A percentile compares a stretch with the other conserved stretches of the same genome.
Evolutionary conservation across 2,797 vertebrate genomes (phyloP).

Genomic region (Botia kubotai): DNA sequence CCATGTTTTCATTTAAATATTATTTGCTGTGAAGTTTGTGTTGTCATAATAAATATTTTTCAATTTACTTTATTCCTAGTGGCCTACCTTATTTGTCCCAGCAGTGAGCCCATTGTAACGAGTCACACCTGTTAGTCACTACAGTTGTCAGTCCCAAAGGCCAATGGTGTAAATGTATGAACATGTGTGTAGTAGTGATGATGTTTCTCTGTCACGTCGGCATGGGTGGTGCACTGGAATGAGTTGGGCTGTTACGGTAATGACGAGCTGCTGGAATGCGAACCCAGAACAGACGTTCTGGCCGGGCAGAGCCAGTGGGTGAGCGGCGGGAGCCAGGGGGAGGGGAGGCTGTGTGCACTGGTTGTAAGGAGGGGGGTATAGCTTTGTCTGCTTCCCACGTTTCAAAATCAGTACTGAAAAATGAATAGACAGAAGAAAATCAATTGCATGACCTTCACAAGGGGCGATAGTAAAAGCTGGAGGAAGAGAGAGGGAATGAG

Average conservation of each 20-base stretch:
- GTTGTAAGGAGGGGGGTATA: constrained; percentile 59
- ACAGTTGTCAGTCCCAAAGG: background rate
- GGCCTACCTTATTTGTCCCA: no score
- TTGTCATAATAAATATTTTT: no score
- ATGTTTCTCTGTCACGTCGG: background rate
- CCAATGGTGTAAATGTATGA: background rate
- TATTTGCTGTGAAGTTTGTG: no score
- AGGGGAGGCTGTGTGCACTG: constrained; percentile 45
- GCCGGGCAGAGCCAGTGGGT: constrained; percentile 34
- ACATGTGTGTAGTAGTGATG: no score
- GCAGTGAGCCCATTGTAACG: no score
- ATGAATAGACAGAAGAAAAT: constrained; percentile 88
- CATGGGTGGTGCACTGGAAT: background rate
- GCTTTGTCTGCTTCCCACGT: constrained; percentile 89
- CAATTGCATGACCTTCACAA: constrained; percentile 88
- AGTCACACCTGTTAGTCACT: background rate
- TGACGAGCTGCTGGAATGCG: constrained; percentile 76
- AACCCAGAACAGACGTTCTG: constrained; percentile 63
- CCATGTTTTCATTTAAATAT: no score
- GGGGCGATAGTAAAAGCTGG: constrained; percentile 71
- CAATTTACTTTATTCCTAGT: no score
- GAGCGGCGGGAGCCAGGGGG: constrained; percentile 1
- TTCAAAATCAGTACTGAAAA: constrained; percentile 88
- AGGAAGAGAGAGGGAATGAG: constrained; percentile 50
- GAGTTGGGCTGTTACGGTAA: constrained; percentile 49